Conservation (phyloP, 2,113 vertebrate genomes). For the Lathamus discolor region DNA sequence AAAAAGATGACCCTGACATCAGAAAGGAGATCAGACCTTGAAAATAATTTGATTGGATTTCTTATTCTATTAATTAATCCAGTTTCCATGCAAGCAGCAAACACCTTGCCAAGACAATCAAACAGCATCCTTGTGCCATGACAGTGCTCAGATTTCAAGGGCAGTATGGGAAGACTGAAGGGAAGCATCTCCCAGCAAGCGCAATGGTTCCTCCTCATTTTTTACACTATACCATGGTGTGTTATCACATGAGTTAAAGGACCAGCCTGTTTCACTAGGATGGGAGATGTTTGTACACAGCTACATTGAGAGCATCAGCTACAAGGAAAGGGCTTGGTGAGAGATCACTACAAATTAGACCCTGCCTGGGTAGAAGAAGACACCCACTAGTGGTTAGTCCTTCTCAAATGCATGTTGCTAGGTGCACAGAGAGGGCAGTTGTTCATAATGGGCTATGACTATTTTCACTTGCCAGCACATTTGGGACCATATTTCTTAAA, state of each 20-base stretch:
- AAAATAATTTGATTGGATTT: not conserved
- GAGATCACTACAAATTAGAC: not conserved
- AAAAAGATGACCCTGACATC: not conserved
- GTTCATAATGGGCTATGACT: not conserved
- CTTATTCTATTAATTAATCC: not conserved
- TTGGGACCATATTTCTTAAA: not conserved
- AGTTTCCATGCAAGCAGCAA: not conserved
- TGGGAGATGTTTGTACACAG: not conserved
- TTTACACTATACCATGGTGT: not conserved
- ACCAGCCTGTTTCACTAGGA: not conserved
- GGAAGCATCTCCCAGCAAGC: not conserved
- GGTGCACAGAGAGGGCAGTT: not conserved
- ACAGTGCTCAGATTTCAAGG: not conserved
- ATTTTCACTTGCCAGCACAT: not conserved
- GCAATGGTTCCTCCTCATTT: not conserved
- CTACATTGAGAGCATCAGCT: not conserved
- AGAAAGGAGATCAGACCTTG: not conserved
- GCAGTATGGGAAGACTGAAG: not conserved
- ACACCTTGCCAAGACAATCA: not conserved
- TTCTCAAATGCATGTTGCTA: not conserved
- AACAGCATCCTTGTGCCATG: not conserved
- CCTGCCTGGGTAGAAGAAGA: not conserved
- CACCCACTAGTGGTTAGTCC: not conserved
- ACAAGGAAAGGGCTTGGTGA: not conserved
- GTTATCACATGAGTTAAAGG: not conserved